Evolutionary conservation across 2,797 vertebrate genomes (phyloP).

Genomic region (Chrysocyon brachyurus): DNA sequence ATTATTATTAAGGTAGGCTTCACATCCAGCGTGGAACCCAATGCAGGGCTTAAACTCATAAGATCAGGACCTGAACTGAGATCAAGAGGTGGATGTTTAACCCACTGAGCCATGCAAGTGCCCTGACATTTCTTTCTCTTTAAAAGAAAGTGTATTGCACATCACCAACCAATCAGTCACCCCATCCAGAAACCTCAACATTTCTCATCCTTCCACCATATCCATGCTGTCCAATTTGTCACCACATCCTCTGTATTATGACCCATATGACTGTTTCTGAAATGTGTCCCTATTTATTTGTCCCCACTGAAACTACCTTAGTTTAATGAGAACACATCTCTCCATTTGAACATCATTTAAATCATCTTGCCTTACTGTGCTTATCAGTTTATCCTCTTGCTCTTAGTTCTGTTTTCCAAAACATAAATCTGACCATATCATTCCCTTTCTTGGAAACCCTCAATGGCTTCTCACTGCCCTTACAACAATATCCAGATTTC

Average conservation of each 20-base stretch:
- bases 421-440: not conserved
- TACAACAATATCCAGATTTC: not conserved
- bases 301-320: fast-evolving
- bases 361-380: no score
- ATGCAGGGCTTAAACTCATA: not conserved
- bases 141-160: not conserved
- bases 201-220: fast-evolving
- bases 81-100: not conserved
- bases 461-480: not conserved
- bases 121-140: not conserved
- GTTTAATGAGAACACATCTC: fast-evolving
- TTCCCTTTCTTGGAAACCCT: not conserved
- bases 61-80: not conserved
- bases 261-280: not conserved
- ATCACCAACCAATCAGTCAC: not conserved
- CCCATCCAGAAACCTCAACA: not conserved
- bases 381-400: not conserved
- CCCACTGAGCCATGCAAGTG: fast-evolving
- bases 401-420: not conserved
- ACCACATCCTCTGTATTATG: not conserved
- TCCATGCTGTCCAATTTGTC: not conserved
- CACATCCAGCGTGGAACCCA: not conserved
- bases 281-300: not conserved
- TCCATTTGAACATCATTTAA: not conserved
- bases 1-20: not conserved